Percentiles rank a stretch among this genome's conserved stretches.
These are phyloP conservation scores for Polypedilum vanderplanki DNA, from an alignment of 1,140 invertebrate species.

Conservation along the genomic window DNA sequence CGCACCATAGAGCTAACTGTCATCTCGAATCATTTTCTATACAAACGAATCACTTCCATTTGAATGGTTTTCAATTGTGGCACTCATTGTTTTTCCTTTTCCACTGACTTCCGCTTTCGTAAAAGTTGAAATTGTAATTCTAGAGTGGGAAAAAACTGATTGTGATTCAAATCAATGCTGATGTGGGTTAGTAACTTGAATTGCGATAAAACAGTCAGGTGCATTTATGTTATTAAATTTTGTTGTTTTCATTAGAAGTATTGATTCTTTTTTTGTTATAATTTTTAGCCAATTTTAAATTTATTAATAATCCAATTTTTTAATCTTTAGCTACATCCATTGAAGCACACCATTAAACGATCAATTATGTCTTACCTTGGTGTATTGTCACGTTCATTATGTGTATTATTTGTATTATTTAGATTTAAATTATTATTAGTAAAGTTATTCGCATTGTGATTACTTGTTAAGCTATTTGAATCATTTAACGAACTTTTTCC, in stretches of 20 bases:
- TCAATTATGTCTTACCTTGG: constrained; percentile 5
- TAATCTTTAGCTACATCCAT: background rate
- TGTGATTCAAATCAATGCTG: constrained; percentile 9
- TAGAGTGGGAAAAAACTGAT: constrained; percentile 24
- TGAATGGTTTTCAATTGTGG: background rate
- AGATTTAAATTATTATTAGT: constrained; percentile 23
- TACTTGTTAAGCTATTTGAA: constrained; percentile 13
- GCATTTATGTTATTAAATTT: background rate
- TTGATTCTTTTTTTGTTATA: background rate
- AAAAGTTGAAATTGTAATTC: constrained; percentile 24
- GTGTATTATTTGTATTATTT: background rate
- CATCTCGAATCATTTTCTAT: background rate
- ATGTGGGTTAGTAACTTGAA: background rate
- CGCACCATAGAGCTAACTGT: too few species aligned
- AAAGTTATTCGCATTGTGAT: constrained; percentile 23
- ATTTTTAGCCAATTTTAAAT: background rate
- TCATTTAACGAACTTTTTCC: constrained; percentile 26
- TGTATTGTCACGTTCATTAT: background rate
- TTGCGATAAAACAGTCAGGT: background rate
- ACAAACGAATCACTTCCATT: constrained; percentile 22
- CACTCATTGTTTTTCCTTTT: constrained; percentile 12
- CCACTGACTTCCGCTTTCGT: constrained; percentile 14
- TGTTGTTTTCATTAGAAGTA: background rate
- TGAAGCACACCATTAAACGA: background rate
- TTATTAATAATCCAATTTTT: background rate